Base-by-base conservation (phyloP, 2,888 invertebrate genomes). In the Papilio elwesi region DNA sequence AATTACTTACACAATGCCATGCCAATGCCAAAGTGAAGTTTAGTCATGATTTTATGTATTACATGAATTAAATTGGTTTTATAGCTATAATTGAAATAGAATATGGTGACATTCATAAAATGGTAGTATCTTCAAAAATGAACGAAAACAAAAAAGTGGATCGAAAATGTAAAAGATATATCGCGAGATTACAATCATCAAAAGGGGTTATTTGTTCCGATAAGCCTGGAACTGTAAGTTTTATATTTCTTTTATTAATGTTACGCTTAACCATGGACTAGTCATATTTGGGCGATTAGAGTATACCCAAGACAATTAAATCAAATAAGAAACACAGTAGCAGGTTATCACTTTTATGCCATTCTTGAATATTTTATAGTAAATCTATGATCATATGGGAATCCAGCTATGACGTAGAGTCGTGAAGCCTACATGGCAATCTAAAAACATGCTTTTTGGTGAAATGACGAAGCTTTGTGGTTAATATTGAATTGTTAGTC, bases 151-250 rank as follows among this genome's bases (percentile, higher is more conserved):
- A 85, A 74, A 92, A 91, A 82, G 75, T 75, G 16, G 85, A 89
- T 69, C 86, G 87, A 26, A 93, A 93, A 79, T 84, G 78, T 74
- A 92, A 85, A 80, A 82, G 91, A 74, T 92, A 91, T 80, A 82
- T 88, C 6, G 88, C 87, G n/a, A 86, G 90, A 1, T 77, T 93
- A 57, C 86, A 87, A 79, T 84, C 76, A 79, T 86, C 85, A 11
- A 91, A 88, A 80, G 87, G 87, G 73, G 83, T 93, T 70, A 75
- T 78, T 76, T 90, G 88, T 76, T 82, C 79, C 15, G 85, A 88
- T 52, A 74, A 71, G 36, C 81, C 86, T 59, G 80, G 84, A 71
- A 81, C 82, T 71, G 93, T 92, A 84, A 81, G 89, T 87, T 74
- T 26, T 26, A 26, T 74, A 69, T 43, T 43, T 43, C 9, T 43